Evolutionary conservation across 1,140 invertebrate species (phyloP), one percentile per base, ranked within the genome.

Genomic region (Bombus fervidus): DNA sequence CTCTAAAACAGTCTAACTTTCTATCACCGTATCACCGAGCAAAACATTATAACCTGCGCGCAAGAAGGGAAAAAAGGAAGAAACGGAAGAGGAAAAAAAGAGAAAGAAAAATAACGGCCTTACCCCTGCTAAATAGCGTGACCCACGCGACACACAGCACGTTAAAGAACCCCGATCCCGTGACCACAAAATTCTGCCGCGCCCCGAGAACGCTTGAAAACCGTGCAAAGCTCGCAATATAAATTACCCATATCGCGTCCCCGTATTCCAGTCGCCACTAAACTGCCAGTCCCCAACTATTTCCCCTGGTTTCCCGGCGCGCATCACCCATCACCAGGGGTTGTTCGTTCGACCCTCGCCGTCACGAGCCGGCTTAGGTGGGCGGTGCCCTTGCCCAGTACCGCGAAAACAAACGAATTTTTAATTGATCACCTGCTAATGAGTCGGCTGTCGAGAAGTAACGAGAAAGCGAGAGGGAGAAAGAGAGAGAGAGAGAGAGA

Each of bases 401-500:
- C 68, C 68, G 84, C 69, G 90, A 86, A 91, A 92, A 91, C 91
- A 90, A 92, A 90, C 89, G 91, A 91, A 91, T 93, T 93, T 93
- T 93, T 93, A 93, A 94, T 94, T 93, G 94, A 94, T 94, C 92
- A 91, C 92, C 87, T 86, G 93, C 92, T 94, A 94, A 94, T 93
- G 93, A 93, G 92, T 90, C 86, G 83, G 85, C 84, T 91, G 92
- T 84, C 85, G 77, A 68, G 78, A 76, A 76, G 77, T 87, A 81
- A 74, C 75, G 62, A 47, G 43, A 66, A 10, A 31, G 88, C 75
- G 76, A 78, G 80, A 81, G 79, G 74, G 41, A 86, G 57, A 83
- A 34, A 59, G 57, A n/a, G 66, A 12, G 15, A 66, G 68, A 59
- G 75, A 64, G 77, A 85, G 76, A 68, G 41, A 72, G 28, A 66